Evolutionary conservation across 2,113 vertebrate species (phyloP).

Genomic region (Neopipo cinnamomea): DNA sequence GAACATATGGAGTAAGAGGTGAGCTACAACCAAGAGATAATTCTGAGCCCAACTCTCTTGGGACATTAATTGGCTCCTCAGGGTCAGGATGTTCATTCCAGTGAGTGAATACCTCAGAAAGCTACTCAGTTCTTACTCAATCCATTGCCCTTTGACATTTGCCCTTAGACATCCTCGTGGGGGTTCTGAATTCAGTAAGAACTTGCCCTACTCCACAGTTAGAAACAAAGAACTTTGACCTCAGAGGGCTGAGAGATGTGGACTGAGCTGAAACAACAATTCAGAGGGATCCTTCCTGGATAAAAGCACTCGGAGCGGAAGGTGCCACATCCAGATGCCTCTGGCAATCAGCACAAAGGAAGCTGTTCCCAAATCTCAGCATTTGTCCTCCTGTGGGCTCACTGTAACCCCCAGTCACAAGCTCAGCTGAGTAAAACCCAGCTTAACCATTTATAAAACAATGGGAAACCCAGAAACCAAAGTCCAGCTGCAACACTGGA

Average conservation of each 20-base stretch:
- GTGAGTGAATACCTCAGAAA: background rate
- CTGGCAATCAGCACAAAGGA: background rate
- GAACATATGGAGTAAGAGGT: background rate
- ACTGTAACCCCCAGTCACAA: background rate
- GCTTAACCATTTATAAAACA: background rate
- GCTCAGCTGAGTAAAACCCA: background rate
- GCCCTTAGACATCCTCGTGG: background rate
- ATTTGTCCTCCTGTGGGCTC: background rate
- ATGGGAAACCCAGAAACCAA: background rate
- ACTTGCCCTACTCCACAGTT: background rate
- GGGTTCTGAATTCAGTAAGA: background rate
- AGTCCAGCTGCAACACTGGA: background rate
- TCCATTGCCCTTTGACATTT: background rate
- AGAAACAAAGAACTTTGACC: background rate
- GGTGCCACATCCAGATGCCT: too few species aligned
- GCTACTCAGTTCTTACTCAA: background rate
- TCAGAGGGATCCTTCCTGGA: background rate
- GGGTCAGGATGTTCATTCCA: background rate
- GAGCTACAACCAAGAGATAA: background rate
- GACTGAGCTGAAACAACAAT: background rate
- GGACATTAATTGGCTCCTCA: slow-evolving; percentile 15
- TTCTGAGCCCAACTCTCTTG: background rate
- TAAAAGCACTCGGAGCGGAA: background rate
- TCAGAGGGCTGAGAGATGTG: background rate
- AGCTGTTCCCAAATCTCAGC: background rate